Conservation (phyloP, 2,888 invertebrate genomes). For the Mesorhabditis belari region DNA sequence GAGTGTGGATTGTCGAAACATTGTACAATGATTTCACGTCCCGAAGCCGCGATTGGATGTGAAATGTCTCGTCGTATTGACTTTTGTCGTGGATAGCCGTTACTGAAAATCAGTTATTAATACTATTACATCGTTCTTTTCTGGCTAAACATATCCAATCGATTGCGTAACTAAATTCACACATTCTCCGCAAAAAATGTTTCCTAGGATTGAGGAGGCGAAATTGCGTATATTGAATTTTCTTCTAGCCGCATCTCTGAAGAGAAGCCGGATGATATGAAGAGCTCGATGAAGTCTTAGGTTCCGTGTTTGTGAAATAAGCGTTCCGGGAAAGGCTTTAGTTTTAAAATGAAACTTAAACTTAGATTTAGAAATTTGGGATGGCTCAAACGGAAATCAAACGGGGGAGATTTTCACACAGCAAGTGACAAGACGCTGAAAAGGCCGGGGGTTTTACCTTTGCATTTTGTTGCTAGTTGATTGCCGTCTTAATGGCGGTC, state of each 20-base stretch:
- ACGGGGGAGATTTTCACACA: neutral
- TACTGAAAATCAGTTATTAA: constrained; percentile 6
- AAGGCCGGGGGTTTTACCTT: neutral
- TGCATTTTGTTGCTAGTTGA: neutral
- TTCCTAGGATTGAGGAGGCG: too few relatives aligned
- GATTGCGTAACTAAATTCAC: too few relatives aligned
- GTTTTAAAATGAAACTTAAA: too few relatives aligned
- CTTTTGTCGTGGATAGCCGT: constrained; percentile 20
- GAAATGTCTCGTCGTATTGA: constrained; percentile 25
- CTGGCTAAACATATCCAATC: too few relatives aligned
- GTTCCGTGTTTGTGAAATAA: too few relatives aligned
- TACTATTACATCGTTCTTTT: neutral
- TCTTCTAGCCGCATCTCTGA: too few relatives aligned
- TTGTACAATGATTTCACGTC: constrained; percentile 40
- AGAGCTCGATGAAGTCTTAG: too few relatives aligned
- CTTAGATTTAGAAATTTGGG: neutral
- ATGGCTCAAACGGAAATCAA: neutral
- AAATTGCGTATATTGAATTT: too few relatives aligned
- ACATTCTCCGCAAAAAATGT: too few relatives aligned
- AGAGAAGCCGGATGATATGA: too few relatives aligned
- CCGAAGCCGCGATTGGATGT: constrained; percentile 27
- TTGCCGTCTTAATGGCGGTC: neutral
- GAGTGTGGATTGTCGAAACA: constrained; percentile 50
- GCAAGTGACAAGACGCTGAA: neutral
- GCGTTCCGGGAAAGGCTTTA: too few relatives aligned